phyloP scores from a whole-genome alignment of 2,888 invertebrate species.

The Phlogophora meticulosa region DNA sequence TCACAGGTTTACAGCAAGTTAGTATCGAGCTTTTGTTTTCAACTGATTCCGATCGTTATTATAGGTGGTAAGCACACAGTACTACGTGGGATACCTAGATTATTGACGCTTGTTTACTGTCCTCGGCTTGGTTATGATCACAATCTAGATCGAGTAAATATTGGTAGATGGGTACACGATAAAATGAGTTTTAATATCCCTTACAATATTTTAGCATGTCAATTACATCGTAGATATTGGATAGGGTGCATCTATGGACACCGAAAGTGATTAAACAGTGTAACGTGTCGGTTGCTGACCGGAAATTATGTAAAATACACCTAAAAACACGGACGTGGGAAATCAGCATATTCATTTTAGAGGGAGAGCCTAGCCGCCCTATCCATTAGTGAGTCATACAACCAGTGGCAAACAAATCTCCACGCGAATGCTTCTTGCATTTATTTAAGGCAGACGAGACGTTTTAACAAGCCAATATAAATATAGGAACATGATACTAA shows the following conservation, averaged over 20 bases:
- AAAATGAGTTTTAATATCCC: slow-evolving; percentile 43
- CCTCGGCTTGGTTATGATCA: slow-evolving; percentile 45
- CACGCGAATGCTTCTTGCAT: slow-evolving; percentile 79
- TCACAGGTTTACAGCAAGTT: slow-evolving; percentile 72
- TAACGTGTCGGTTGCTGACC: slow-evolving; percentile 84
- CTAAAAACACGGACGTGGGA: slow-evolving; percentile 84
- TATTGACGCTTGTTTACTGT: slow-evolving; percentile 47
- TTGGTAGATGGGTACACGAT: slow-evolving; percentile 48
- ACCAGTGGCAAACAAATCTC: slow-evolving; percentile 83
- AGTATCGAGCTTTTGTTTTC: slow-evolving; percentile 59
- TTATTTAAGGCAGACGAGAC: slow-evolving; percentile 74
- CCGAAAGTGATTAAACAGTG: slow-evolving; percentile 79
- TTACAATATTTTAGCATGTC: slow-evolving; percentile 32
- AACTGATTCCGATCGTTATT: slow-evolving; percentile 49
- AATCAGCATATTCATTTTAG: slow-evolving; percentile 89
- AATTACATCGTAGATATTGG: slow-evolving; percentile 45
- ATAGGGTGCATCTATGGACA: slow-evolving; percentile 55
- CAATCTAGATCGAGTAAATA: slow-evolving; percentile 55
- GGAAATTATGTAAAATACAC: slow-evolving; percentile 88
- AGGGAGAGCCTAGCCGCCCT: slow-evolving; percentile 78
- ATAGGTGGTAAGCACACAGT: slow-evolving; percentile 9
- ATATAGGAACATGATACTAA: slow-evolving; percentile 80
- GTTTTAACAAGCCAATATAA: slow-evolving; percentile 78
- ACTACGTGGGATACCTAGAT: slow-evolving; percentile 30
- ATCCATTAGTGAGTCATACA: slow-evolving; percentile 87